These are phyloP conservation scores for Anthoscopus minutus DNA, from an alignment of 2,113 vertebrate species.

Conservation along the genomic window DNA sequence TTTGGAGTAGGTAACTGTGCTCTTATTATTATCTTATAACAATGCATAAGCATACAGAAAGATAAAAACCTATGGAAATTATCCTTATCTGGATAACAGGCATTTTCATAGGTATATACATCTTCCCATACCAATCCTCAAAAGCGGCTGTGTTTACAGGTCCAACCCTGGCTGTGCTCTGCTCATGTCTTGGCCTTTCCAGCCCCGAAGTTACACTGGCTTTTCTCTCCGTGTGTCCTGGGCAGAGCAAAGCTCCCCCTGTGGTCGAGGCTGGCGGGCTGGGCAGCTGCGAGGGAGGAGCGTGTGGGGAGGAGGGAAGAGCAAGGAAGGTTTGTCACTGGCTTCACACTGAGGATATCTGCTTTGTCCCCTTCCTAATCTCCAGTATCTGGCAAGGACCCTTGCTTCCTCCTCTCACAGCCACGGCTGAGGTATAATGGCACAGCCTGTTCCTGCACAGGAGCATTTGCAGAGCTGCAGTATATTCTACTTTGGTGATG, in stretches of 20 bases:
- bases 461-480: background rate
- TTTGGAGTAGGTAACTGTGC: background rate
- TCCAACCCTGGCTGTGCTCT: background rate
- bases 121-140: background rate
- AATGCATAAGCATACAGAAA: background rate
- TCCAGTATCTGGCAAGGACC: background rate
- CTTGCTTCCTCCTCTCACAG: background rate
- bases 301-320: background rate
- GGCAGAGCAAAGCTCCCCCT: background rate
- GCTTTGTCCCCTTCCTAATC: background rate
- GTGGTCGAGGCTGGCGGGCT: background rate
- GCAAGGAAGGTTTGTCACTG: background rate
- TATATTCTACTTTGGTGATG: background rate
- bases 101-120: background rate
- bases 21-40: background rate
- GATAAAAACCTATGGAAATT: background rate
- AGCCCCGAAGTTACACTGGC: background rate
- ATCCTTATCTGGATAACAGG: background rate
- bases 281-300: background rate
- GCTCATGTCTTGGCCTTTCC: background rate
- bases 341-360: conserved; percentile 7
- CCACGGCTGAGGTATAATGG: background rate
- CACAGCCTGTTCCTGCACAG: background rate
- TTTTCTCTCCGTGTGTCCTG: background rate
- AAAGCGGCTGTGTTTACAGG: background rate